These are phyloP conservation scores for Mormyrus lacerda DNA, from an alignment of 2,113 vertebrate genomes.

Conservation along the genomic window DNA sequence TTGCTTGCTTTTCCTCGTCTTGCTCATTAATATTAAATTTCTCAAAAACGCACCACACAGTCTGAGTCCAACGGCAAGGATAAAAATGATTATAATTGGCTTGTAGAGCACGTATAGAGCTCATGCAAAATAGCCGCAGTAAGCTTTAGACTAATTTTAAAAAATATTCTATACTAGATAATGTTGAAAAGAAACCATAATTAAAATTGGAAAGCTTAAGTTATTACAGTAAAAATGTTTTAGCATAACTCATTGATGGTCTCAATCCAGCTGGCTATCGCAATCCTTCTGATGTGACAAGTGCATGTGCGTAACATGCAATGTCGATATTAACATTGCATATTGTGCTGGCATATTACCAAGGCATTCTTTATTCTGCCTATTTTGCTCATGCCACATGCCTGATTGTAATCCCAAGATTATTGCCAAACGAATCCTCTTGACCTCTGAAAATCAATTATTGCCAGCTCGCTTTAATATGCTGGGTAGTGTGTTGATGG, in stretches of 20 bases:
- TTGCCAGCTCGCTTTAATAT: not conserved
- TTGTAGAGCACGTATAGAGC: not conserved
- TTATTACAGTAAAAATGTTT: not conserved
- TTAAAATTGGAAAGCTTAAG: not conserved
- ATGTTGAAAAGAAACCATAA: not conserved
- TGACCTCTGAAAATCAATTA: not conserved
- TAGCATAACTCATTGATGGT: not conserved
- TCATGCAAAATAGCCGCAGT: not conserved
- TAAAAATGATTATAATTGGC: not conserved
- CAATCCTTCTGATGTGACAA: not conserved
- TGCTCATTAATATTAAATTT: not conserved
- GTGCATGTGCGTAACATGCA: not conserved
- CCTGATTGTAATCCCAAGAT: not conserved
- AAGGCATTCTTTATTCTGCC: not conserved
- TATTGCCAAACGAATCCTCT: not conserved
- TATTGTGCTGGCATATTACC: not conserved
- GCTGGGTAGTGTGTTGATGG: not conserved
- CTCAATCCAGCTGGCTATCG: not conserved
- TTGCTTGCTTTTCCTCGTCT: not conserved
- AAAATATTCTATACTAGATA: not conserved
- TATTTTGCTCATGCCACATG: not conserved
- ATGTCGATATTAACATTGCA: not conserved
- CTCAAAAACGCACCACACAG: not conserved
- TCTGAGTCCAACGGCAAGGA: not conserved
- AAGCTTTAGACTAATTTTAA: not conserved